Evolutionary conservation across 2,888 invertebrate species (phyloP).

Genomic region (Cataglyphis rosenhaueri): DNA sequence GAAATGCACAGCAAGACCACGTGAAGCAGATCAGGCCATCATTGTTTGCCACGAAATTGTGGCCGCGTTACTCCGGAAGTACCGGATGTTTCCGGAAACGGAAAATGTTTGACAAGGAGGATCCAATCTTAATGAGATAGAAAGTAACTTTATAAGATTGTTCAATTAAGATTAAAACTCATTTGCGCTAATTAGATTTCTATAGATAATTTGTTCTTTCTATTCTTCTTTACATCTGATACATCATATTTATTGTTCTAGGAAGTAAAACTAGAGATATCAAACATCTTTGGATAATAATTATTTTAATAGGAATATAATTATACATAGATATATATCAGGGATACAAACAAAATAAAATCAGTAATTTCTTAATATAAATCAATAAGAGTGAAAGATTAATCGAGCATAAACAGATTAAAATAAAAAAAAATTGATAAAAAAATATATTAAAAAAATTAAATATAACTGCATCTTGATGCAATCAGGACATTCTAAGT

Average conservation of each 20-base stretch:
- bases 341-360: not conserved
- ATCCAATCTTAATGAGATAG: slow-evolving; percentile 43
- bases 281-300: not conserved
- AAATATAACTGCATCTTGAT: not conserved
- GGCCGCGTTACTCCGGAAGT: slow-evolving; percentile 65
- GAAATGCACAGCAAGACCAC: slow-evolving; percentile 66
- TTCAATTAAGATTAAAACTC: slow-evolving; percentile 33
- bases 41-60: slow-evolving; percentile 72
- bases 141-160: slow-evolving; percentile 46
- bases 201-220: not conserved
- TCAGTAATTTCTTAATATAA: not conserved
- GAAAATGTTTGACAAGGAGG: slow-evolving; percentile 55
- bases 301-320: not conserved
- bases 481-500: not conserved
- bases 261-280: not conserved
- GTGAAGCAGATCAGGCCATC: slow-evolving; percentile 68
- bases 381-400: not conserved
- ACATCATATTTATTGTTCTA: not conserved
- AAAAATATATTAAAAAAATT: not conserved
- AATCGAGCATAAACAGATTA: not conserved
- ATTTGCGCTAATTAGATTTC: slow-evolving; percentile 29
- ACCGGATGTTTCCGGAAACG: slow-evolving; percentile 65
- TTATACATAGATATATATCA: not conserved
- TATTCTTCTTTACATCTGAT: slow-evolving; percentile 18
- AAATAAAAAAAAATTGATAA: not conserved